phyloP scores from a whole-genome alignment of 2,797 vertebrate species.

The Microtus obscurus region DNA sequence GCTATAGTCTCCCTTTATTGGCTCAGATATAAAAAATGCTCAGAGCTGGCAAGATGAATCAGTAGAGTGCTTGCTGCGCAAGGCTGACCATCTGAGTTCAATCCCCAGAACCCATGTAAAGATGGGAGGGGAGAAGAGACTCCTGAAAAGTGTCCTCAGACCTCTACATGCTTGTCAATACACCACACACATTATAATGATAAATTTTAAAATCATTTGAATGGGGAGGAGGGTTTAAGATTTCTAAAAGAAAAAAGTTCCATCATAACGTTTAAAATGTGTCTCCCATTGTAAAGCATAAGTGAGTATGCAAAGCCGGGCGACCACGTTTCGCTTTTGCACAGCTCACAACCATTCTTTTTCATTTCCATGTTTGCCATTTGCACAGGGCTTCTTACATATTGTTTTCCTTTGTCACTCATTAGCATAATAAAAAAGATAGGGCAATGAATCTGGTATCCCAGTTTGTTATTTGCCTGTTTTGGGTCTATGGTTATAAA shows the following conservation, averaged over 20 bases:
- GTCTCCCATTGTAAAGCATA: accelerated
- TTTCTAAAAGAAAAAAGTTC: background rate
- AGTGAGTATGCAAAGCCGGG: background rate
- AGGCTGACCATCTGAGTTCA: background rate
- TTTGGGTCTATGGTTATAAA: background rate
- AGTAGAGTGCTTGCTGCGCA: background rate
- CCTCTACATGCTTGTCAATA: background rate
- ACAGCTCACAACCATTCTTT: background rate
- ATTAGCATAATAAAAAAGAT: accelerated
- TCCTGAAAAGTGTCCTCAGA: background rate
- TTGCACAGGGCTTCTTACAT: accelerated
- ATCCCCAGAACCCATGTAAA: background rate
- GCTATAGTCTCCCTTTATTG: accelerated
- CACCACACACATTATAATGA: background rate
- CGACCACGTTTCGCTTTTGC: accelerated
- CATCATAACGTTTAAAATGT: background rate
- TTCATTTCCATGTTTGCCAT: background rate
- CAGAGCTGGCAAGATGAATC: background rate
- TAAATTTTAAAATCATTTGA: background rate
- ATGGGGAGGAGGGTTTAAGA: background rate
- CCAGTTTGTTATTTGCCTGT: accelerated
- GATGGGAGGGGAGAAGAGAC: background rate
- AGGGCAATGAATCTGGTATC: accelerated
- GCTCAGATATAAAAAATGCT: background rate
- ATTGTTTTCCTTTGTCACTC: accelerated